phyloP scores from a whole-genome alignment of 1,140 invertebrate genomes.

The Drosophila kanapiae region DNA sequence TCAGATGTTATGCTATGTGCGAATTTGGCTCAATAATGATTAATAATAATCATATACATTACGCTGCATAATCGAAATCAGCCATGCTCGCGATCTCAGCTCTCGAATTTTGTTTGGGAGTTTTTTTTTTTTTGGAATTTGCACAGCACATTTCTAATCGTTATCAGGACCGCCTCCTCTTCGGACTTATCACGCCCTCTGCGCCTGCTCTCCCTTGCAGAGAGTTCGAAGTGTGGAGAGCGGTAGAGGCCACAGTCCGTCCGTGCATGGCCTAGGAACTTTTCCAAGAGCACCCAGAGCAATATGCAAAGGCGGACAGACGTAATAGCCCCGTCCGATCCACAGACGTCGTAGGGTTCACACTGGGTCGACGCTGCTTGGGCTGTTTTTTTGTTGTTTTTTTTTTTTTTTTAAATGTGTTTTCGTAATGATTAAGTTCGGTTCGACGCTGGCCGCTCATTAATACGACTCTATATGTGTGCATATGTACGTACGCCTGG shows the following conservation, averaged over 20 bases:
- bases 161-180: slow-evolving; percentile 27
- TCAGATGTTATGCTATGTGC: slow-evolving; percentile 3
- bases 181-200: slow-evolving; percentile 28
- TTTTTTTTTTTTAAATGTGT: slow-evolving; percentile 66
- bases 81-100: slow-evolving; percentile 5
- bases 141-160: slow-evolving; percentile 4
- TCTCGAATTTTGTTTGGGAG: slow-evolving; percentile 22
- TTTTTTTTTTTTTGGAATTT: slow-evolving; percentile 37
- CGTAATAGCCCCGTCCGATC: slow-evolving; percentile 30
- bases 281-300: slow-evolving; percentile 20
- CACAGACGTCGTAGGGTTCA: slow-evolving; percentile 50
- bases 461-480: slow-evolving; percentile 42
- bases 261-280: slow-evolving; percentile 34
- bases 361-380: slow-evolving; percentile 51
- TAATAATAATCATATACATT: neutral
- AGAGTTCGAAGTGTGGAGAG: slow-evolving; percentile 1
- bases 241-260: slow-evolving; percentile 7
- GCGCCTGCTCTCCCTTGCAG: slow-evolving; percentile 23
- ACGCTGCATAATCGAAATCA: slow-evolving; percentile 14
- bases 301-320: slow-evolving; percentile 36
- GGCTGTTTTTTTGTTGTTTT: no score
- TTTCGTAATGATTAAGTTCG: slow-evolving; percentile 72
- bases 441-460: slow-evolving; percentile 66
- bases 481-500: slow-evolving; percentile 13
- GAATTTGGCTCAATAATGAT: neutral